Evolutionary conservation across 2,797 vertebrate genomes (phyloP), one percentile per base, ranked within the genome.

Genomic region (Podargus strigoides): DNA sequence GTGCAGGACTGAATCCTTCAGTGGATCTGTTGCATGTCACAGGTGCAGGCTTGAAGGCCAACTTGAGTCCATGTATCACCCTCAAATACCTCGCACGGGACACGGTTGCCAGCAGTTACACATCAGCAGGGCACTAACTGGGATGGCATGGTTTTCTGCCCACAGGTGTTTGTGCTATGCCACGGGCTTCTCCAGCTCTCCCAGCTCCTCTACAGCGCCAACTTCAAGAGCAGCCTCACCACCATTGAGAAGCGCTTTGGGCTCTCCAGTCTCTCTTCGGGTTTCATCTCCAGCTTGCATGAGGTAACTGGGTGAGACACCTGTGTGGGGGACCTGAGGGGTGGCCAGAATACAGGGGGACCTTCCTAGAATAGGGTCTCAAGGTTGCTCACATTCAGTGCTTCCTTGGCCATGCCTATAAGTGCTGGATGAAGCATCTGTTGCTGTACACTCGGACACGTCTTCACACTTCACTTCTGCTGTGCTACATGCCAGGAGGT

Each of bases 201-300:
- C 49, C 99, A 99, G 98, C 98, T 99, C 78, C 98, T 99, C 62
- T 99, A 99, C 97, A 99, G 98, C 0, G 97, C 99, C 86, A 99
- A 99, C 97, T 99, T 99, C 97, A 99, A 99, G 97, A 99, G 99
- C 98, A 99, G 98, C 96, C 98, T 99, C 96, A 99, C 98, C 91
- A 99, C 99, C 37, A 99, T 99, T 2, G 99, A 99, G 98, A 98
- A 98, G 84, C 99, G 99, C 95, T 99, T 99, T 5, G 99, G 99
- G n/a, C 99, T 99, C 87, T 99, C 98, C 98, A 99, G 99, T 87
- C 98, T 98, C 93, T 99, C 99, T 11, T 99, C 99, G 0, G 99
- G 99, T 44, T 98, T 99, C 96, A 98, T 99, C 96, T 99, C 99
- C 95, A 99, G 99, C 88, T 96, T 99, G 72, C 98, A 99, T 1